These are phyloP conservation scores for Tragelaphus buxtoni DNA, from an alignment of 2,113 vertebrate genomes.

Conservation along the genomic window DNA sequence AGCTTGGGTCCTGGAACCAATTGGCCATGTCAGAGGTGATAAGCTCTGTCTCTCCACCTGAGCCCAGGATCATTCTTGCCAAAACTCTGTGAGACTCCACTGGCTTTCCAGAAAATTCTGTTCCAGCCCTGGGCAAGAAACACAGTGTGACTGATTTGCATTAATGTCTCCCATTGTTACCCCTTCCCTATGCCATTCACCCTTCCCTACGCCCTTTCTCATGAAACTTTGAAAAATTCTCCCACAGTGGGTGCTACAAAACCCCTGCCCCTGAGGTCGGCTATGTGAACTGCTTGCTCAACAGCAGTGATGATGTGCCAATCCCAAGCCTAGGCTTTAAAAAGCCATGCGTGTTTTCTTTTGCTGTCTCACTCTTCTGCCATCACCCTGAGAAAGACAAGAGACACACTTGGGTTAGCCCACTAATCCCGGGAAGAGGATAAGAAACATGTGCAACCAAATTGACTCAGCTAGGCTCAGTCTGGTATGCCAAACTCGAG, in stretches of 20 bases:
- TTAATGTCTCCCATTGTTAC: not conserved
- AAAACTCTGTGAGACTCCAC: not conserved
- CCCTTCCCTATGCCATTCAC: not conserved
- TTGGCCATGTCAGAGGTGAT: not conserved
- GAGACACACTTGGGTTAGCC: not conserved
- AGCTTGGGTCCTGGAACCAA: not conserved
- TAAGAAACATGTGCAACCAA: not conserved
- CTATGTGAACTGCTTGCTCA: not conserved
- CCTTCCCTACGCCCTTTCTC: not conserved
- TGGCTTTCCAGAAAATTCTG: not conserved
- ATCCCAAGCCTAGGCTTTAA: not conserved
- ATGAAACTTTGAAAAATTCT: not conserved
- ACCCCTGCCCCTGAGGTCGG: not conserved
- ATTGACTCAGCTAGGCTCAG: not conserved
- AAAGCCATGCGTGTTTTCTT: not conserved
- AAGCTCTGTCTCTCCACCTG: not conserved
- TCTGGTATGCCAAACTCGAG: not conserved
- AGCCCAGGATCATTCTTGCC: not conserved
- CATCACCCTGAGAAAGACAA: conserved; percentile 8
- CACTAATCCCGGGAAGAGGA: not conserved
- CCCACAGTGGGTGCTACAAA: not conserved
- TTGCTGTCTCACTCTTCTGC: not conserved
- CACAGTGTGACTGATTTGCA: not conserved
- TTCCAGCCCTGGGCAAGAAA: not conserved
- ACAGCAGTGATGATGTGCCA: not conserved